phyloP scores from a whole-genome alignment of 2,797 vertebrate species.

The Stomatorhinus walkeri region DNA sequence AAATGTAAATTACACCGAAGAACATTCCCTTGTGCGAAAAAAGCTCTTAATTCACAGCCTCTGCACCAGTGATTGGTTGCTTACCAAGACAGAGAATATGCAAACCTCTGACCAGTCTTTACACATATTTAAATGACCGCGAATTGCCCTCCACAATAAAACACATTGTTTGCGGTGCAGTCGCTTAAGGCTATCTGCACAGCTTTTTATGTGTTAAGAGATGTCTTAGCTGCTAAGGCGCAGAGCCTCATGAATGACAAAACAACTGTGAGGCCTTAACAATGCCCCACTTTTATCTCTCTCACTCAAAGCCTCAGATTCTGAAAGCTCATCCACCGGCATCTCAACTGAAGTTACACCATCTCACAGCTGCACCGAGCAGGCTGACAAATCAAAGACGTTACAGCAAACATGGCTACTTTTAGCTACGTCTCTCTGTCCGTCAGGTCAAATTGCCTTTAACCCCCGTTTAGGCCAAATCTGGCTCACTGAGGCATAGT shows the following conservation, averaged over 20 bases:
- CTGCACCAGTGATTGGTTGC: neutral
- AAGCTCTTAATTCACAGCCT: neutral
- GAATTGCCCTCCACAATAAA: neutral
- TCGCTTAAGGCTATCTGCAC: conserved; percentile 4
- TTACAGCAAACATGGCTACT: neutral
- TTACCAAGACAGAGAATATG: conserved; percentile 14
- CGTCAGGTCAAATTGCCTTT: conserved; percentile 10
- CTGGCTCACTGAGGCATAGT: neutral
- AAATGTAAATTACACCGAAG: neutral
- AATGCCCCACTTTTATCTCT: conserved; percentile 15
- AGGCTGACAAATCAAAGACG: neutral
- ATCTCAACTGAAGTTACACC: neutral
- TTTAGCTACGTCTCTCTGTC: neutral
- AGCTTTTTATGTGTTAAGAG: conserved; percentile 12
- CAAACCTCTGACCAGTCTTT: neutral
- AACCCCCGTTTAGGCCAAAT: conserved; percentile 8
- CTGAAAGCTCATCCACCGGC: conserved; percentile 12
- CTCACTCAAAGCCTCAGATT: neutral
- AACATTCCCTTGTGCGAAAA: neutral
- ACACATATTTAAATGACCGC: conserved; percentile 22
- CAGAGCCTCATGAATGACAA: conserved; percentile 20
- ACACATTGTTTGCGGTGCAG: neutral
- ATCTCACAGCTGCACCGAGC: neutral
- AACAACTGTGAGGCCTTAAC: conserved; percentile 10
- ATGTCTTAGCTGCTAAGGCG: neutral